Evolutionary conservation across 2,888 invertebrate species (phyloP).

Genomic region (Alloplasta piceator): DNA sequence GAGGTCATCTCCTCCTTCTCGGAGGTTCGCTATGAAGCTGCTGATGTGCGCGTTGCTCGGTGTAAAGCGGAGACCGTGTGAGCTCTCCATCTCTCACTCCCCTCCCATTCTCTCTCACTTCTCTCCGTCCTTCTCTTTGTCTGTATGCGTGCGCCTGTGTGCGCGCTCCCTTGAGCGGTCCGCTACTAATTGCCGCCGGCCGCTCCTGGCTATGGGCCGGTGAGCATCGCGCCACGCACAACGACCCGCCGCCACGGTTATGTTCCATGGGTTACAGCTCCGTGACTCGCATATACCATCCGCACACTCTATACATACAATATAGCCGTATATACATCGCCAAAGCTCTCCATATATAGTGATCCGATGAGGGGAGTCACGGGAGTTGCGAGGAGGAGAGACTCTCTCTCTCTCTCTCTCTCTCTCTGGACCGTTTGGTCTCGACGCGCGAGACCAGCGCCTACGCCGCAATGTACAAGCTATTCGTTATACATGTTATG

Average conservation of each 20-base stretch:
- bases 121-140: conserved; percentile 1
- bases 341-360: conserved; percentile 6
- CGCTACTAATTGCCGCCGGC: conserved; percentile 82
- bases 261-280: conserved; percentile 74
- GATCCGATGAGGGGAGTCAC: conserved; percentile 1
- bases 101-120: neutral
- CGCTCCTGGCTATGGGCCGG: conserved; percentile 82
- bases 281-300: conserved; percentile 60
- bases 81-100: conserved; percentile 50
- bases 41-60: conserved; percentile 40
- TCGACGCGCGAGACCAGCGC: conserved; percentile 12
- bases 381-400: conserved; percentile 11
- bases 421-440: conserved; percentile 23
- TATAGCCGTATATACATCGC: conserved; percentile 5
- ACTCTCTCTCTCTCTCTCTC: too few relatives aligned
- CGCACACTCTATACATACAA: neutral
- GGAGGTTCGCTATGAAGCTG: conserved; percentile 43
- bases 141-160: conserved; percentile 27
- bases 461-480: conserved; percentile 24
- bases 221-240: conserved; percentile 80
- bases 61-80: conserved; percentile 68
- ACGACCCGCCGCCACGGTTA: conserved; percentile 74
- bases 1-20: too few relatives aligned
- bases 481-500: conserved; percentile 35
- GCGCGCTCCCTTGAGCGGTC: conserved; percentile 78